Evolutionary conservation across 2,113 vertebrate species (phyloP), one percentile per base, ranked within the genome.

Genomic region (Odocoileus hemionus): DNA sequence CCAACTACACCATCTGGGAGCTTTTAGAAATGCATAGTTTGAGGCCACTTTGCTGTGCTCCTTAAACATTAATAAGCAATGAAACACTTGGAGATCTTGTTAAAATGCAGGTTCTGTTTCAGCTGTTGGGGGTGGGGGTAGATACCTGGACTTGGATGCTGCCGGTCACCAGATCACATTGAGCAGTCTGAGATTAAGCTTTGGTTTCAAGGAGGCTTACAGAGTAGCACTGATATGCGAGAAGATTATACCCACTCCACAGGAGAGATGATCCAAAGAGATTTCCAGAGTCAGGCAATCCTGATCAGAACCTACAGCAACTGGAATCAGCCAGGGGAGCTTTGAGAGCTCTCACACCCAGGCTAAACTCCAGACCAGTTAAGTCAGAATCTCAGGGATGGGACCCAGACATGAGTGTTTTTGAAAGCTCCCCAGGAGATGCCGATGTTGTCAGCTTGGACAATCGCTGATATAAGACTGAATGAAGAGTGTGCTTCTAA

Each of bases 41-140:
- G 82, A 89, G 54, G 78, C 30, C 43, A 17, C 67, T 86, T 52
- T 93, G 50, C 64, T 84, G 21, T 74, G 47, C 43, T 88, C 19
- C 83, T 70, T 76, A 89, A 93, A 86, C 33, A 88, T 91, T 25
- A 82, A 58, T 85, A 60, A 94, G 26, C 76, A 64, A 16, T 33
- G 57, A 92, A 78, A 58, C 61, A 89, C 86, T 28, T 19, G 54
- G 67, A 23, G 43, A 83, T 50, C 60, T 95, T 78, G 78, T 89
- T 88, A 88, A 92, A 92, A 50, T 54, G 67, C 90, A 88, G 74
- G 21, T 94, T 88, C 76, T 87, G 26, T 86, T 94, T 76, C 60
- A 55, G 11, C 67, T 28, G 1, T 57, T 60, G 50, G 23, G n/a
- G 54, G 47, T 16, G 15, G 57, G n/a, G 5, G 14, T 2, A 12